Percentiles rank a stretch among this genome's conserved stretches.
These are phyloP conservation scores for Eulimnadia texana DNA, from an alignment of 1,140 invertebrate species.

Conservation along the genomic window DNA sequence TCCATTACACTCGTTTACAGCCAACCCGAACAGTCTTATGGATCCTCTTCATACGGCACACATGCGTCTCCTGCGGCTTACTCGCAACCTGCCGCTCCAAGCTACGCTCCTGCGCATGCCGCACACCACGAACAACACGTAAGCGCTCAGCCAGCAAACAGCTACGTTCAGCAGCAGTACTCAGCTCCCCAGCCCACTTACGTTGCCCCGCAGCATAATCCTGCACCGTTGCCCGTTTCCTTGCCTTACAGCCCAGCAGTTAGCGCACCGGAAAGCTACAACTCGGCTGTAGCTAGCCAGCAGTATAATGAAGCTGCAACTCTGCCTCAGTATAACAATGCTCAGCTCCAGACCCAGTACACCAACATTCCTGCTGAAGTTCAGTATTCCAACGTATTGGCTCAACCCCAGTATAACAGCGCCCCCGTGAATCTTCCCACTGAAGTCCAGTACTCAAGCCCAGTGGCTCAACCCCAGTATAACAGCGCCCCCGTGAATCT, in stretches of 20 bases:
- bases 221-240: too few species aligned
- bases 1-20: conserved; percentile 15
- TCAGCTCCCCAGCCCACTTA: neutral
- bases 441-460: too few species aligned
- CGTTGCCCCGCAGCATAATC: neutral
- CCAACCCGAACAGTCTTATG: neutral
- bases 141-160: neutral
- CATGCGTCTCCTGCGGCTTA: neutral
- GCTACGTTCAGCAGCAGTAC: neutral
- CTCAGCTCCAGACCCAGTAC: neutral
- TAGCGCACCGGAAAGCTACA: too few species aligned
- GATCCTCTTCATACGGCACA: neutral
- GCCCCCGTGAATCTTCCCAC: neutral
- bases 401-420: neutral
- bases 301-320: neutral
- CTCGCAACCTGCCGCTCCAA: neutral
- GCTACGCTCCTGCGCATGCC: neutral
- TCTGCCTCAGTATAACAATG: neutral
- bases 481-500: neutral
- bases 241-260: too few species aligned
- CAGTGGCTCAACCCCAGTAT: neutral
- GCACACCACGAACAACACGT: neutral
- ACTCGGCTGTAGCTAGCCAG: neutral
- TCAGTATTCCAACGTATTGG: neutral
- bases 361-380: neutral